Conservation (phyloP, 2,113 vertebrate species). For the Pelmatolapia mariae region DNA sequence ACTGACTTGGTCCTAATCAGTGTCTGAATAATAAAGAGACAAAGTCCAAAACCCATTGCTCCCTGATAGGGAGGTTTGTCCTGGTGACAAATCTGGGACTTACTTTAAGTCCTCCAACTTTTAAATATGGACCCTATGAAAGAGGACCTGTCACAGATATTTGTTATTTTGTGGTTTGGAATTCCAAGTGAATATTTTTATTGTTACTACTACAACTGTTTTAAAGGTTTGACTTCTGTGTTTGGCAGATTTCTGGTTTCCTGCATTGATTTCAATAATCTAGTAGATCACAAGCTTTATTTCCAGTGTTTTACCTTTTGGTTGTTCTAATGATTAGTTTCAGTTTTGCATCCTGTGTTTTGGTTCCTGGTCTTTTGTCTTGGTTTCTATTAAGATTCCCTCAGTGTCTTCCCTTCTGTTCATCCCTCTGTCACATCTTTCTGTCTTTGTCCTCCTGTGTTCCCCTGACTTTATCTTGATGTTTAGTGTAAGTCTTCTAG, state of each 20-base stretch:
- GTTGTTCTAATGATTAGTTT: neutral
- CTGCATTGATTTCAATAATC: neutral
- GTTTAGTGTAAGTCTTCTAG: neutral
- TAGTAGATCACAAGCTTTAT: neutral
- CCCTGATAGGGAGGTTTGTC: neutral
- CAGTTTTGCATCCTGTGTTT: neutral
- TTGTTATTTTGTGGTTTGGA: neutral
- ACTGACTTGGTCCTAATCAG: neutral
- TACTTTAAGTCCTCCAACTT: neutral
- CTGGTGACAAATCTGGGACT: neutral
- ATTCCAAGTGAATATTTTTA: neutral
- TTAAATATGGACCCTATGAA: neutral
- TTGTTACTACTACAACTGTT: neutral
- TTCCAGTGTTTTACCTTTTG: neutral
- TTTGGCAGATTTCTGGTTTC: neutral
- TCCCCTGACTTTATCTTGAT: neutral
- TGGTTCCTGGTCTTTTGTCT: neutral
- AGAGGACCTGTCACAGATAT: neutral
- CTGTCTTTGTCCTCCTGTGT: neutral
- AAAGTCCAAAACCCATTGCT: neutral
- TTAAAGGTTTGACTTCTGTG: neutral
- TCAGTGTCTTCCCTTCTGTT: neutral
- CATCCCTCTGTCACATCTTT: neutral
- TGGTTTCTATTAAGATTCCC: neutral
- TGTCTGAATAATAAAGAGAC: neutral